Conservation (phyloP, 2,888 invertebrate genomes). For the Molanna angustata region DNA sequence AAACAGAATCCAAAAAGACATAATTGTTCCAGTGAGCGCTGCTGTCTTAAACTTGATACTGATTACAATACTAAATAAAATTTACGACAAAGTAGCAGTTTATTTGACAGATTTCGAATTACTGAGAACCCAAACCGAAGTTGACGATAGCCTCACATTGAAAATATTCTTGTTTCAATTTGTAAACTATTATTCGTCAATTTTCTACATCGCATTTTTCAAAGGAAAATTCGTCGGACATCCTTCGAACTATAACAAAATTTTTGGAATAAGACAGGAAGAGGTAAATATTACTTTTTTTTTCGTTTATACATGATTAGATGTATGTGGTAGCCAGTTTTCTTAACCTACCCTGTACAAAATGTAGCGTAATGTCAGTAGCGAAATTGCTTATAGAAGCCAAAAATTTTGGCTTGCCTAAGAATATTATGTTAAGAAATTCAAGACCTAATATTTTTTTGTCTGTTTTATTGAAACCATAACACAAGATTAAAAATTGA, state of each 20-base stretch:
- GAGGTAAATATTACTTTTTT: slow-evolving; percentile 58
- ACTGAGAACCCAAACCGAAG: slow-evolving; percentile 88
- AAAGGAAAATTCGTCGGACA: slow-evolving; percentile 84
- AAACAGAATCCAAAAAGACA: slow-evolving; percentile 70
- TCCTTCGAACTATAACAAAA: slow-evolving; percentile 71
- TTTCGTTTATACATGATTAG: neutral
- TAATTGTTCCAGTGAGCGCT: slow-evolving; percentile 86
- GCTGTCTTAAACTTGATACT: slow-evolving; percentile 88
- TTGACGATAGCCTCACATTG: slow-evolving; percentile 89
- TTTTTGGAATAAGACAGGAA: slow-evolving; percentile 78
- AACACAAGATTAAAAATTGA: too few relatives aligned
- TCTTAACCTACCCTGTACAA: neutral
- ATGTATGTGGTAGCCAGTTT: neutral
- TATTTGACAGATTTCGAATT: slow-evolving; percentile 86
- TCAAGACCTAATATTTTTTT: too few relatives aligned
- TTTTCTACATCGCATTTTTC: slow-evolving; percentile 92
- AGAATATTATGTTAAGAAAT: too few relatives aligned
- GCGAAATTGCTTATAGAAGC: too few relatives aligned
- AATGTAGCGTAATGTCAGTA: too few relatives aligned
- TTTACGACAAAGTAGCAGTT: slow-evolving; percentile 76
- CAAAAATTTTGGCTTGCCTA: too few relatives aligned
- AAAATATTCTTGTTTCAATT: slow-evolving; percentile 95
- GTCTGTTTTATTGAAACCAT: too few relatives aligned
- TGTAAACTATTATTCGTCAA: slow-evolving; percentile 94
- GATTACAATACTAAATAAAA: slow-evolving; percentile 84